phyloP scores from a whole-genome alignment of 2,888 invertebrate species.

The Torymus texanus region DNA sequence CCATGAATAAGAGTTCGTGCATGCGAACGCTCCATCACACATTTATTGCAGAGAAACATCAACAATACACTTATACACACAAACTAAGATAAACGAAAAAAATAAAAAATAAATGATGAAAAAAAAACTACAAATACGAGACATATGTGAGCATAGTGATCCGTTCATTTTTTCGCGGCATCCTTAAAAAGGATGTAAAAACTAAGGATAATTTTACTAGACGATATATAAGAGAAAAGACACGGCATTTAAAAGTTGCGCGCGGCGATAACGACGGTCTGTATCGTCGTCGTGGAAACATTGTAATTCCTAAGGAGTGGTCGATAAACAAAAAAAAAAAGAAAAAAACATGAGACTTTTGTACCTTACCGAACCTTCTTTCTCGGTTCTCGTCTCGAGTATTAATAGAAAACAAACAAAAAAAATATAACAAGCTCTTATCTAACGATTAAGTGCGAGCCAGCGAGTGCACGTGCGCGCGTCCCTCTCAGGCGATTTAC shows the following conservation, averaged over 20 bases:
- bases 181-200: conserved; percentile 72
- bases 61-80: too few species aligned
- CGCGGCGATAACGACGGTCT: conserved; percentile 26
- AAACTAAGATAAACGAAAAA: conserved; percentile 19
- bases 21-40: conserved; percentile 18
- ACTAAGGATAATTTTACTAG: conserved; percentile 62
- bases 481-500: conserved; percentile 28
- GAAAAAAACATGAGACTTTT: conserved; percentile 59
- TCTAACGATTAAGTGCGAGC: conserved; percentile 36
- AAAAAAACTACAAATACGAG: conserved; percentile 26
- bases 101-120: neutral
- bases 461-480: neutral
- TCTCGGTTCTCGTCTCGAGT: conserved; percentile 59
- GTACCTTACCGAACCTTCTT: conserved; percentile 59
- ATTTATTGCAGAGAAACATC: neutral
- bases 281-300: conserved; percentile 35
- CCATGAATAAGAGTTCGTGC: conserved; percentile 32
- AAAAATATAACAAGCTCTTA: conserved; percentile 16
- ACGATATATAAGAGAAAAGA: conserved; percentile 45
- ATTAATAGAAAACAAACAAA: conserved; percentile 48
- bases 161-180: conserved; percentile 62
- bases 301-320: conserved; percentile 49
- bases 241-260: conserved; percentile 50
- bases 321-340: conserved; percentile 9
- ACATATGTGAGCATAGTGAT: conserved; percentile 59